Evolutionary conservation across 2,113 vertebrate genomes (phyloP), one percentile per base, ranked within the genome.

Genomic region (Collichthys lucidus): DNA sequence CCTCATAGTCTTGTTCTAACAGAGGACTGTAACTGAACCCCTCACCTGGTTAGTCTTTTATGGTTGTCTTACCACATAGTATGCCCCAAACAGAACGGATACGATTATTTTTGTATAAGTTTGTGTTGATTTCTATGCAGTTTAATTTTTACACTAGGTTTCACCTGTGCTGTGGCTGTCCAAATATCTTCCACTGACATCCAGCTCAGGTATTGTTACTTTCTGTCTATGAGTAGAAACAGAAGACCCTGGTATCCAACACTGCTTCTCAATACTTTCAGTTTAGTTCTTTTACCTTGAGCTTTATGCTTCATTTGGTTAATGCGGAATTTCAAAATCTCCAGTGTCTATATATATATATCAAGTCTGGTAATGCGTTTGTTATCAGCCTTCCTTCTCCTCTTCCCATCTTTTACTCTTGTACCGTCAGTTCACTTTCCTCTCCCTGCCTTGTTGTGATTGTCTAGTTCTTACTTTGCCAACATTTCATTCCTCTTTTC

Each of bases 391-490:
- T 4, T 73, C 53, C 19, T 17, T 62, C 60, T 69, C 44, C 11
- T 35, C 68, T 29, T 29, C 29, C 19, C 55, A 12, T n/a, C 24
- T 3, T 66, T 60, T 19, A 6, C 61, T 77, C 19, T 16, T 66
- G n/a, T 12, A n/a, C 59, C 61, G n/a, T 84, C 26, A 77, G 29
- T 63, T 67, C 47, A 68, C 65, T 69, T 53, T 66, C 52, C 53
- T 77, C 69, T 63, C 20, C n/a, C 44, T 49, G 50, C 7, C 52
- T 81, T 72, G 60, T 68, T 84, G 62, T 82, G 69, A 83, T 81
- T 81, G 79, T 80, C 47, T 80, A 3, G 15, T 44, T 68, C 61
- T 85, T 69, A 68, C 74, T 61, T 65, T 74, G 17, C 40, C 75
- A 67, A 31, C 62, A 65, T 22, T 68, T 76, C 35, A 49, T 70